Conservation (phyloP, 2,888 invertebrate genomes). For the Hydriomena furcata region DNA sequence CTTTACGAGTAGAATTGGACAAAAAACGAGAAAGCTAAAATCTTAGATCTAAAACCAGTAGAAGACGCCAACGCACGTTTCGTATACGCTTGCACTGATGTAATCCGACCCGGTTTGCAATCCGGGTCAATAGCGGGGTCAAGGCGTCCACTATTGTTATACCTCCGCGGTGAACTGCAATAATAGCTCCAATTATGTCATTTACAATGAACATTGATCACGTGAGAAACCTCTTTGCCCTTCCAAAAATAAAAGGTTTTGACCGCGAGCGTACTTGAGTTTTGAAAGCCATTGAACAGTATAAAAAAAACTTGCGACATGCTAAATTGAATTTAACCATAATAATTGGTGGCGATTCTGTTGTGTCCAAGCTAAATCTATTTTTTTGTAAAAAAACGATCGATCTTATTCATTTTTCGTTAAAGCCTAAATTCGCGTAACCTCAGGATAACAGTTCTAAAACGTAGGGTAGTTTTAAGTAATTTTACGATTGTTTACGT, state of each 20-base stretch:
- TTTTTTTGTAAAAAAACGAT: too few species aligned
- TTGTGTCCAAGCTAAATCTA: too few species aligned
- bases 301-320: constrained; percentile 6
- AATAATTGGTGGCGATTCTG: too few species aligned
- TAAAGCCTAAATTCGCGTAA: too few species aligned
- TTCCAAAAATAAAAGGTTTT: background rate
- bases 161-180: constrained; percentile 23
- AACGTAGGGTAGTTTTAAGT: too few species aligned
- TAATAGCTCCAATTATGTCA: constrained; percentile 32
- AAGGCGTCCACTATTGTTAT: constrained; percentile 52
- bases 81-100: constrained; percentile 43
- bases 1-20: background rate
- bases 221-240: constrained; percentile 6
- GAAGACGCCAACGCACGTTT: constrained; percentile 35
- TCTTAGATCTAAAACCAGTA: background rate
- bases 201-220: constrained; percentile 19
- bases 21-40: constrained; percentile 8
- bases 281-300: constrained; percentile 3
- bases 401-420: too few species aligned
- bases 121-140: constrained; percentile 60
- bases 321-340: constrained; percentile 20
- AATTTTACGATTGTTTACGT: too few species aligned
- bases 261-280: constrained; percentile 6
- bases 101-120: constrained; percentile 53
- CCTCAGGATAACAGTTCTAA: too few species aligned